phyloP scores from a whole-genome alignment of 2,113 vertebrate genomes.

The Poeciliopsis retropinna region DNA sequence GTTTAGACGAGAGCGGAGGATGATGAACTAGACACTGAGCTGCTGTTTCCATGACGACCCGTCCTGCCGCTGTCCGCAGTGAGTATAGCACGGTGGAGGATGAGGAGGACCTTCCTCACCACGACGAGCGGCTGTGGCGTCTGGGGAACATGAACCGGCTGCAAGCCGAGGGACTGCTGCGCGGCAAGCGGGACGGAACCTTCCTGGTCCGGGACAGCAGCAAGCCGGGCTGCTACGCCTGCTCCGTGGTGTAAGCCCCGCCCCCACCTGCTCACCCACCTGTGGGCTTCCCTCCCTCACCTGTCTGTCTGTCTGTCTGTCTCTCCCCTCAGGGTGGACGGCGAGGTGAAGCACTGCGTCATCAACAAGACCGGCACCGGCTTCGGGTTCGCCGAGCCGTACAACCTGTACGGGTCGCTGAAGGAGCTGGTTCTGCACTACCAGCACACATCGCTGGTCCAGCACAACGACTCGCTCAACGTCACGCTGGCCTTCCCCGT shows the following conservation, averaged over 20 bases:
- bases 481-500: conserved; percentile 98
- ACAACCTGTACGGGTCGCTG: conserved; percentile 95
- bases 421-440: conserved; percentile 99
- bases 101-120: conserved; percentile 95
- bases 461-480: conserved; percentile 99
- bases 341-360: conserved; percentile 97
- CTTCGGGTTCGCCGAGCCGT: conserved; percentile 96
- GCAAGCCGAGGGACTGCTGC: conserved; percentile 91
- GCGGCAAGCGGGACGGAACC: conserved; percentile 93
- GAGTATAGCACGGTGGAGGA: conserved; percentile 97
- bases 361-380: conserved; percentile 96
- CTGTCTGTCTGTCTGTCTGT: not conserved
- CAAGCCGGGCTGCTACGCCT: conserved; percentile 96
- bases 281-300: not conserved
- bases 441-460: conserved; percentile 97
- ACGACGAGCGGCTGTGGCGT: conserved; percentile 95
- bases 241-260: conserved; percentile 93
- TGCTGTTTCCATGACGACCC: not conserved
- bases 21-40: too few relatives aligned
- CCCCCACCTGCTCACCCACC: fast-evolving
- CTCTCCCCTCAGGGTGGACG: conserved; percentile 85
- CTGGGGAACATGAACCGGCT: conserved; percentile 93
- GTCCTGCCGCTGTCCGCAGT: conserved; percentile 64
- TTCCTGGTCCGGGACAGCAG: conserved; percentile 98
- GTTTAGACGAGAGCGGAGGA: too few relatives aligned